A percentile compares a stretch with the other conserved stretches of the same genome.
phyloP scores from a whole-genome alignment of 1,140 invertebrate genomes.

The Drosophila persimilis region DNA sequence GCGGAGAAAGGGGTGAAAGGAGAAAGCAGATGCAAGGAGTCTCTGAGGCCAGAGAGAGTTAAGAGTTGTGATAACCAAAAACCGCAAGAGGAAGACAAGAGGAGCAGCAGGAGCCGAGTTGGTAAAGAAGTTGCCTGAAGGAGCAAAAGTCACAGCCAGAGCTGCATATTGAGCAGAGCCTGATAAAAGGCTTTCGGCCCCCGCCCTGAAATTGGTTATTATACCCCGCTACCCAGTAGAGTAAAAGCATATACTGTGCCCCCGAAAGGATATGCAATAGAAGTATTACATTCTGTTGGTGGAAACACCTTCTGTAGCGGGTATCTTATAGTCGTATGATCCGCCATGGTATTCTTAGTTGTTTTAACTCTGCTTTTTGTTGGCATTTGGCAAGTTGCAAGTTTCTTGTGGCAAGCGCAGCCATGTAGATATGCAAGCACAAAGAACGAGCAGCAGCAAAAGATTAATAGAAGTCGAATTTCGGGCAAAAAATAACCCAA shows the following conservation, averaged over 20 bases:
- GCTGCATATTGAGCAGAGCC: conserved; percentile 75
- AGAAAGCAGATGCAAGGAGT: conserved; percentile 1
- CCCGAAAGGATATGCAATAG: too few species aligned
- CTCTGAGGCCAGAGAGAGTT: conserved; percentile 15
- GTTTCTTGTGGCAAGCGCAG: conserved; percentile 40
- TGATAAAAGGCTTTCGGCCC: conserved; percentile 69
- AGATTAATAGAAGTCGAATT: conserved; percentile 44
- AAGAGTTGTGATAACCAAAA: conserved; percentile 73
- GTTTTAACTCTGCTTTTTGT: conserved; percentile 45
- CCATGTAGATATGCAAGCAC: conserved; percentile 37
- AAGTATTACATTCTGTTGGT: too few species aligned
- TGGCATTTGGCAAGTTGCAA: conserved; percentile 32
- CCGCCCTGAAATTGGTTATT: conserved; percentile 66
- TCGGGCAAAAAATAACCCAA: conserved; percentile 38
- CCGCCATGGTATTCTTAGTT: too few species aligned
- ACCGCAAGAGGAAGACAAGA: conserved; percentile 53
- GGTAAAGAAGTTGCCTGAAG: conserved; percentile 54
- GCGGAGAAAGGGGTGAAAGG: conserved; percentile 1
- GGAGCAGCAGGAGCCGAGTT: conserved; percentile 8
- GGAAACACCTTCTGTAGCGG: too few species aligned
- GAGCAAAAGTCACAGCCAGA: conserved; percentile 48
- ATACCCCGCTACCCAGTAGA: too few species aligned
- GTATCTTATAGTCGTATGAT: too few species aligned
- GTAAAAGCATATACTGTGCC: too few species aligned
- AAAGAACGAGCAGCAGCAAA: conserved; percentile 6